Base-by-base conservation (phyloP, 2,113 vertebrate species). In the Misgurnus anguillicaudatus region DNA sequence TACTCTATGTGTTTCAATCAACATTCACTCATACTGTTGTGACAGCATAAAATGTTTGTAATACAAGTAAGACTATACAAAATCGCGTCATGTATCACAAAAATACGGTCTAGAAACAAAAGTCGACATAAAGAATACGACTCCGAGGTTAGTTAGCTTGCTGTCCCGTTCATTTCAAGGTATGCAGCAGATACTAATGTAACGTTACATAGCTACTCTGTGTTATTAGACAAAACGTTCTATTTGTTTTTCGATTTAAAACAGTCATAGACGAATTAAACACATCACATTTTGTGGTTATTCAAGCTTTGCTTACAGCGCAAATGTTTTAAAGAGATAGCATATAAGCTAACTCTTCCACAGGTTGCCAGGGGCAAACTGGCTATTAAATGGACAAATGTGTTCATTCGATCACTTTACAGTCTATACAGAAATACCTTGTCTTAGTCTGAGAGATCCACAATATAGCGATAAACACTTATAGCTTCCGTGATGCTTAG, bases 361-460 rank as follows among this genome's bases (percentile, higher is more conserved):
- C 36, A 48, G 58, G n/a, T 6, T 42, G 19, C 19, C 7, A 17
- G 55, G 6, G 24, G n/a, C 70, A 4, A 1, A 1, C 41, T 47
- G 19, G 57, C 58, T 47, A 62, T 62, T 41, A 24, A 62, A 61
- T 61, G 51, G 14, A 53, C 31, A 53, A 5, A n/a, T 36, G 38
- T 21, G 39, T 6, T 36, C 21, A 63, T 14, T 4, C 5, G 5
- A 51, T 19, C 21, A 62, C 10, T n/a, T 3, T 19, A 39, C 11
- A 41, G n/a, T 6, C 0, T 42, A 8, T 11, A n/a, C 3, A 47
- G 13, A 65, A 57, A 55, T 80, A 80, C 78, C 78, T 57, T 31
- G 17, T 71, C 68, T 68, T 69, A 31, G 6, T 4, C 45, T 14
- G 45, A 11, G 39, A 57, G 31, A 38, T 47, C 38, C 19, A 45